These are phyloP conservation scores for Agrochola macilenta DNA, from an alignment of 2,888 invertebrate genomes.

Conservation along the genomic window DNA sequence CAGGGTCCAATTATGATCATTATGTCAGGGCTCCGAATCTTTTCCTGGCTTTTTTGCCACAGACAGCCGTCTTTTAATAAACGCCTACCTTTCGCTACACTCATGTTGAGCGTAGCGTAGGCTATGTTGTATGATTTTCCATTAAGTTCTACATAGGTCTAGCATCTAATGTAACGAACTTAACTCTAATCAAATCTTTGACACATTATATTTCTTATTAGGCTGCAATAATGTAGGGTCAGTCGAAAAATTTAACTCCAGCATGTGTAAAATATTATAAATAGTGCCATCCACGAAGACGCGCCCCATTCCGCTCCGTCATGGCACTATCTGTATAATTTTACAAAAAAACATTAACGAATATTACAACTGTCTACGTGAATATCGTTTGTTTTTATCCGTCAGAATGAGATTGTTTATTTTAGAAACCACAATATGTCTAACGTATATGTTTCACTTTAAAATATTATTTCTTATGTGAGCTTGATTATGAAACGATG, in stretches of 20 bases:
- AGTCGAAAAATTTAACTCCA: neutral
- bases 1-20: no score
- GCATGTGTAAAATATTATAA: neutral
- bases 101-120: slow-evolving; percentile 14
- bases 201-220: neutral
- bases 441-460: slow-evolving; percentile 51
- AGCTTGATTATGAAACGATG: slow-evolving; percentile 54
- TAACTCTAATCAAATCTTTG: neutral
- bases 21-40: neutral
- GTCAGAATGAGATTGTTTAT: slow-evolving; percentile 60
- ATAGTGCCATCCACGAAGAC: no score
- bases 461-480: slow-evolving; percentile 49
- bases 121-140: neutral
- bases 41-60: neutral
- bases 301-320: no score
- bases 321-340: no score
- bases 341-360: slow-evolving; percentile 25
- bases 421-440: slow-evolving; percentile 49
- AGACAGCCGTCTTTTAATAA: neutral
- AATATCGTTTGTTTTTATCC: slow-evolving; percentile 45
- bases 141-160: neutral
- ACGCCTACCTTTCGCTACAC: neutral
- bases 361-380: slow-evolving; percentile 25
- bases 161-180: neutral
- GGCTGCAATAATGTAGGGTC: neutral